Percentiles rank a stretch among this genome's conserved stretches.
phyloP scores from a whole-genome alignment of 1,140 invertebrate species.

The Eumeta japonica region DNA sequence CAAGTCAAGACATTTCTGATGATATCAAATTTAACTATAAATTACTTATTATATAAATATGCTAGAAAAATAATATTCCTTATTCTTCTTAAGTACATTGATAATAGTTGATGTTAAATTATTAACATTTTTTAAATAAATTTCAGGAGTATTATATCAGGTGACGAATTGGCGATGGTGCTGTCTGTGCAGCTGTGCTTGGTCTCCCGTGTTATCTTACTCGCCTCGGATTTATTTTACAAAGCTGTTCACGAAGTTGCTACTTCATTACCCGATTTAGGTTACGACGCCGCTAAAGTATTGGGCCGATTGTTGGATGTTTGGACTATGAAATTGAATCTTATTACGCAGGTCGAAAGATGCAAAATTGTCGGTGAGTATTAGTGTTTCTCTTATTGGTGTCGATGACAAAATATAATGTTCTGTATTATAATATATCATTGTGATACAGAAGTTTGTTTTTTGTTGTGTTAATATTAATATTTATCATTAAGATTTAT shows the following conservation, averaged over 20 bases:
- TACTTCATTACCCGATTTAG: slow-evolving; percentile 51
- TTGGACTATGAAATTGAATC: slow-evolving; percentile 78
- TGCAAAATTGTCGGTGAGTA: slow-evolving; percentile 72
- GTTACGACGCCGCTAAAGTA: slow-evolving; percentile 58
- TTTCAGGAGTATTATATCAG: slow-evolving; percentile 63
- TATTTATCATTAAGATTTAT: too few species aligned
- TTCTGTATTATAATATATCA: too few species aligned
- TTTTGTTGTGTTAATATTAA: too few species aligned
- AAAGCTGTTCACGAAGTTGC: slow-evolving; percentile 61
- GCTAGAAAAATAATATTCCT: too few species aligned
- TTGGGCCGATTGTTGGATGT: slow-evolving; percentile 70
- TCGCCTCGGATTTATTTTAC: slow-evolving; percentile 71
- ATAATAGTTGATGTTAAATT: too few species aligned
- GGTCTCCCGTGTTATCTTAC: slow-evolving; percentile 73
- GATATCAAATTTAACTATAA: too few species aligned
- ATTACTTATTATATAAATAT: too few species aligned
- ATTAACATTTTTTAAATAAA: too few species aligned
- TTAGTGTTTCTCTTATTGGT: slow-evolving; percentile 1
- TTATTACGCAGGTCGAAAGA: slow-evolving; percentile 74
- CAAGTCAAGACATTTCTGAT: too few species aligned
- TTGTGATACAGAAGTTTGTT: too few species aligned
- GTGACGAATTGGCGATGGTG: slow-evolving; percentile 69
- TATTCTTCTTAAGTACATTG: too few species aligned
- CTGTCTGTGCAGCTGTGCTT: slow-evolving; percentile 77
- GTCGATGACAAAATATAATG: not conserved